Conservation (phyloP, 2,797 vertebrate genomes). For the Pristis pectinata region DNA sequence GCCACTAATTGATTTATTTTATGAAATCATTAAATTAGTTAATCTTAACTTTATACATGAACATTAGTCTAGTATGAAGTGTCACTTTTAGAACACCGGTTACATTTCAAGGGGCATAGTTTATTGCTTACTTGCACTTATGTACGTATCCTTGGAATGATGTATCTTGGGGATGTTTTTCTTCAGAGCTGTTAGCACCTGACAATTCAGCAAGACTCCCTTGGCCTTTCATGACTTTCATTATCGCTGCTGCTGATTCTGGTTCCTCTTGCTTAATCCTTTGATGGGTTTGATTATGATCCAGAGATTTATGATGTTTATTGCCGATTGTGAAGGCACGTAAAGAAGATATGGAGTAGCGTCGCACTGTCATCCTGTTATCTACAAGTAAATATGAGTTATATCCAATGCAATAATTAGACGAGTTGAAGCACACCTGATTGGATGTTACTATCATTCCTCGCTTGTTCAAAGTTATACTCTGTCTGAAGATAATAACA, state of each 20-base stretch:
- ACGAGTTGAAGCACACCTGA: neutral
- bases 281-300: neutral
- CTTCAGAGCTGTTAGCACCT: slow-evolving; percentile 31
- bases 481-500: neutral
- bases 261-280: neutral
- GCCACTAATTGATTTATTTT: neutral
- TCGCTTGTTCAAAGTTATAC: no score
- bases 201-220: slow-evolving; percentile 2
- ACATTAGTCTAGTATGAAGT: neutral
- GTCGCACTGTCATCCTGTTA: slow-evolving; percentile 80
- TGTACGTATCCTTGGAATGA: slow-evolving; percentile 62
- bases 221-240: slow-evolving; percentile 39
- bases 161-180: slow-evolving; percentile 51
- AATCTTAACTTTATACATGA: neutral
- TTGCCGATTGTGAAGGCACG: slow-evolving; percentile 46
- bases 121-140: slow-evolving; percentile 66
- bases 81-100: neutral
- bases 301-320: slow-evolving; percentile 41
- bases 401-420: neutral
- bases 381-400: slow-evolving; percentile 52
- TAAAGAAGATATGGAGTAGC: slow-evolving; percentile 64
- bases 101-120: neutral
- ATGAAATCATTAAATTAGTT: neutral
- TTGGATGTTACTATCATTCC: neutral
- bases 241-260: slow-evolving; percentile 33